Evolutionary conservation across 2,797 vertebrate species (phyloP), one percentile per base, ranked within the genome.

Genomic region (Oreortyx pictus): DNA sequence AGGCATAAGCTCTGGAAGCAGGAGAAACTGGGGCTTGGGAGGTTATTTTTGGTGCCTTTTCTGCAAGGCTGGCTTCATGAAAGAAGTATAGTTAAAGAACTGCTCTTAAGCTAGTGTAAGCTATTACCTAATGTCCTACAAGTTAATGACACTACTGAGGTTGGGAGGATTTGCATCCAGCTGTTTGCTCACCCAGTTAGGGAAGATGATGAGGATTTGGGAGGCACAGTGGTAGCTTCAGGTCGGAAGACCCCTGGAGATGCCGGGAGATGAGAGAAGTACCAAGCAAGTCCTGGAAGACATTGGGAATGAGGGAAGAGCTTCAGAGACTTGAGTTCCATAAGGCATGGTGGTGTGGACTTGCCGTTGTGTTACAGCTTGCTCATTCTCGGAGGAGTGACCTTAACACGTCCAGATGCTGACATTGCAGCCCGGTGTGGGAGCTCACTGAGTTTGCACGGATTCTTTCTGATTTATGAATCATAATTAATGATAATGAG

Each of bases 51-150:
- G 49, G 29, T 88, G 82, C 56, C 73, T 35, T 81, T 95, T 86
- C 72, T 95, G 93, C 56, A 83, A 92, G 94, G 29, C 27, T n/a
- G 67, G 84, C 15, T 73, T 95, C 92, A 54, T 73, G 85, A 78
- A 81, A 92, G 64, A 29, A 59, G 71, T 22, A 2, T 43, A 22
- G 59, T 84, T 90, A 44, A 78, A 83, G 92, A 70, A 56, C 39
- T 29, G 0, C 56, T 89, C 83, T 72, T 52, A 47, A 54, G 22
- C 47, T 56, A 60, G 57, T 89, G 62, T 39, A 65, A 29, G 46
- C 23, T 62, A n/a, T 49, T 81, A 54, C 61, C 59, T 81, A 59
- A 50, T 62, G 37, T 66, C 35, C 10, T 80, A 33, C 27, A 96
- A 77, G 70, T 49, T 81, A 79, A 75, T 77, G 77, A 29, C 80